These are phyloP conservation scores for Motacilla alba DNA, from an alignment of 2,113 vertebrate species.

Conservation along the genomic window DNA sequence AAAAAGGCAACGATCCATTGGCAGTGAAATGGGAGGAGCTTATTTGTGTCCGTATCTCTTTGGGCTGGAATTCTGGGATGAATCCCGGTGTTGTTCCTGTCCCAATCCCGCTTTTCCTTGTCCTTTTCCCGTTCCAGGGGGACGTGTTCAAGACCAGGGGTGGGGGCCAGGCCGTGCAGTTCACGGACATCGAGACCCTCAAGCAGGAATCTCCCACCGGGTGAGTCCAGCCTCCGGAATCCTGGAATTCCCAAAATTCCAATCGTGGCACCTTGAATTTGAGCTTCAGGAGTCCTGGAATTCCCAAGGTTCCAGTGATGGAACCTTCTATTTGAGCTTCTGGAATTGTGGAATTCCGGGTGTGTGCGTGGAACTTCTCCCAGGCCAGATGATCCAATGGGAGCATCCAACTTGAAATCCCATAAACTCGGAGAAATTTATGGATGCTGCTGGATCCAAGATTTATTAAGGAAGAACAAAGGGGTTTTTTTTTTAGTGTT, in stretches of 20 bases:
- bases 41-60: fast-evolving
- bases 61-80: background rate
- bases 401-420: background rate
- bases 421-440: background rate
- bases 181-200: slow-evolving; percentile 93
- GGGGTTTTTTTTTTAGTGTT: background rate
- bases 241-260: background rate
- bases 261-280: fast-evolving
- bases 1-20: background rate
- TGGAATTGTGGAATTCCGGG: fast-evolving
- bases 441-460: background rate
- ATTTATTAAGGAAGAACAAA: fast-evolving
- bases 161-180: slow-evolving; percentile 92
- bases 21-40: background rate
- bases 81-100: fast-evolving
- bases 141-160: slow-evolving; percentile 92
- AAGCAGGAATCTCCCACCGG: slow-evolving; percentile 82
- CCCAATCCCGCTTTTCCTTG: background rate
- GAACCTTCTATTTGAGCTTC: background rate
- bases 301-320: fast-evolving
- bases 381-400: fast-evolving
- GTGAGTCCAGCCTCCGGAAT: slow-evolving; percentile 13
- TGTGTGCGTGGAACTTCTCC: fast-evolving
- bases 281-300: background rate
- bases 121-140: slow-evolving; percentile 72